These are phyloP conservation scores for Cettia cetti DNA, from an alignment of 2,113 vertebrate genomes.

Conservation along the genomic window DNA sequence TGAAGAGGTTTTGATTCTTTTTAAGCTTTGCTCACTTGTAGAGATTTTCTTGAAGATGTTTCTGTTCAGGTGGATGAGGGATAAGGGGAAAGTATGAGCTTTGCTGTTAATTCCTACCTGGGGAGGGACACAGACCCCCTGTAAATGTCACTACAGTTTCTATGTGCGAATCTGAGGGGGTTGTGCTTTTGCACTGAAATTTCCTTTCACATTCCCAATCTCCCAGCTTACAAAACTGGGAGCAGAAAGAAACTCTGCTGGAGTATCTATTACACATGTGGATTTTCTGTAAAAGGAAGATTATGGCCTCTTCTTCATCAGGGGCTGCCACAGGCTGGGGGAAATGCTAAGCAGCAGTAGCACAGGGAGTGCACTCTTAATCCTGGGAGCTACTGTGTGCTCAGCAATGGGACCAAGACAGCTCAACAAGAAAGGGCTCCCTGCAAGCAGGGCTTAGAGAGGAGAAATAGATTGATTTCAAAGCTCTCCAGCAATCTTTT, in stretches of 20 bases:
- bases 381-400: neutral
- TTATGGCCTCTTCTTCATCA: neutral
- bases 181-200: neutral
- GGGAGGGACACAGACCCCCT: rapidly evolving
- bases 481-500: neutral
- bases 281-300: neutral
- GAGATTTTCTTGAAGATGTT: neutral
- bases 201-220: neutral
- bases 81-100: rapidly evolving
- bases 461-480: neutral
- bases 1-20: neutral
- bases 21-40: neutral
- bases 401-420: neutral
- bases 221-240: rapidly evolving
- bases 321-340: neutral
- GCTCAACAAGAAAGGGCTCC: neutral
- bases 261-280: neutral
- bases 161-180: neutral
- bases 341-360: neutral
- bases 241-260: neutral
- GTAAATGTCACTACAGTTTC: neutral
- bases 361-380: neutral
- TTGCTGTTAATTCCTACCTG: neutral
- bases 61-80: neutral
- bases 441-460: neutral